Base-by-base conservation (phyloP, 2,888 invertebrate genomes). In the Dexiosoma caninum region DNA sequence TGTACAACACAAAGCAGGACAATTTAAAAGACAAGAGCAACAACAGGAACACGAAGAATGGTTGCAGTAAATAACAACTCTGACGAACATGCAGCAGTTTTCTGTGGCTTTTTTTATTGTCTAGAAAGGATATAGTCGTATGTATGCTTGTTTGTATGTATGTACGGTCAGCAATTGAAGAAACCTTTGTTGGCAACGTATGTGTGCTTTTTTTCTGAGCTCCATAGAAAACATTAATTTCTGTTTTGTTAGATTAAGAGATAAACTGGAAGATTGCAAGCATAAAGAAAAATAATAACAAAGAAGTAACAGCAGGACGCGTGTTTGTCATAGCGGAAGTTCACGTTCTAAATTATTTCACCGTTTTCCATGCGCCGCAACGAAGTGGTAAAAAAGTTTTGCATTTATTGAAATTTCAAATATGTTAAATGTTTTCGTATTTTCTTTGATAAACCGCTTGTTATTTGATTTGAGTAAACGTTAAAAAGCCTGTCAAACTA, bases 321-420 rank as follows among this genome's bases (percentile, higher is more conserved):
- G 80, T 70, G 67, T 71, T 71, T 80, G 59, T 71, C 79, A 70
- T 9, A 59, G 66, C 70, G 75, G 53, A 66, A 40, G 74, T 79
- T 49, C 46, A 64, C 53, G 44, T 44, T 67, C 46, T 60, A 62
- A 51, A 74, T 66, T 71, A 57, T 59, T 30, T 6, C 23, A 51
- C 40, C 59, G 59, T 40, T 66, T 74, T 55, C 9, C n/a, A 27
- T 37, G 42, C 35, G 2, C 2, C 9, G 12, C n/a, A 40, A 66
- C 12, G 42, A 59, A 86, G 82, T 85, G 85, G 76, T 80, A 84
- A 53, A 71, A 67, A 80, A 55, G 35, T 32, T 78, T 67, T 83
- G 44, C 12, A 2, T 83, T 82, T 77, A 83, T 82, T 83, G 83
- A 84, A 84, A 84, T 83, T 83, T 80, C 78, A 84, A 83, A 84